Evolutionary conservation across 92 coral and sea anemone species (phyloP), one percentile per base, ranked within the genome.

Genomic region (Epizoanthus fatuus): DNA sequence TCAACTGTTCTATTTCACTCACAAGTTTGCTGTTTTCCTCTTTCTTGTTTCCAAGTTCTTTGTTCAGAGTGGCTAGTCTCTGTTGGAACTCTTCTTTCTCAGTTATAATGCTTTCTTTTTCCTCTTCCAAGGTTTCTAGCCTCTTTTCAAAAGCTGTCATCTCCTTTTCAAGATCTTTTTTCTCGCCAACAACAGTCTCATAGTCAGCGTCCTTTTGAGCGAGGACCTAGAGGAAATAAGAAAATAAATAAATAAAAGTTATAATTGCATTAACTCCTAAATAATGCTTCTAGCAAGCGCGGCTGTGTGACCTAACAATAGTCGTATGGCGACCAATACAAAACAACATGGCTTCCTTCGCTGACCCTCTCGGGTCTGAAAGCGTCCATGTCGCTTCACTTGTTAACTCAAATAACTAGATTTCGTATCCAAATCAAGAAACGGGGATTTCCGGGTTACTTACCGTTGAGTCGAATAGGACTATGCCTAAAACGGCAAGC

Each of bases 401-500:
- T 13, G 37, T 40, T 13, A 42, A 77, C 10, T 39, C 56, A n/a
- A 44, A 39, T 20, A 9, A 10, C 8, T 59, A 68, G 47, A 42
- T 40, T 40, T 80, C 79, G 77, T 75, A 68, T 29, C 52, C 49
- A 49, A 49, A 53, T 82, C 68, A 75, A 19, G 20, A 82, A 67
- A 40, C 14, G 29, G 75, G 42, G 72, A 17, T 22, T 65, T 83
- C 35, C 22, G 6, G 12, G 19, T 76, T 79, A 95, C 99, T 96
- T 92, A 97, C 99, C 99, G 99, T 86, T 57, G 89, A 71, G 84
- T 93, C 79, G 80, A 95, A 82, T 81, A 93, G 96, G 93, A 92
- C 92, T 85, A 97, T 85, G 93, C 97, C 99, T 89, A 93, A 79
- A 86, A 95, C 87, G 93, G 91, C 92, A 85, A 95, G 92, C 95